Base-by-base conservation (phyloP, 1,140 invertebrate genomes). In the Drosophila lini region DNA sequence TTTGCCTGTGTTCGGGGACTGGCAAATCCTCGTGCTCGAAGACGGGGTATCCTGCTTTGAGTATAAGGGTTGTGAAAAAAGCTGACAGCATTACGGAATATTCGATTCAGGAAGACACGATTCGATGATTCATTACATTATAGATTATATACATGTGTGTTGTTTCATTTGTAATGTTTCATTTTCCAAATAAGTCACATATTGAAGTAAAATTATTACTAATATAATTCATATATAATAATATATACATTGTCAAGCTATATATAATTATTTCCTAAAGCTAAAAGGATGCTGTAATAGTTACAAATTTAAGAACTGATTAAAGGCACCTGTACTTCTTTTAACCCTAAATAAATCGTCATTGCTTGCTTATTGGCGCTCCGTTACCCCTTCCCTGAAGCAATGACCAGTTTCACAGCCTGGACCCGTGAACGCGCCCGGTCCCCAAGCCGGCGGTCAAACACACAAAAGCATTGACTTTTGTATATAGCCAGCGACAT, bases 401-500 rank as follows among this genome's bases (percentile, higher is more conserved):
- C 11, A 10, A 16, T 40, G 19, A 10, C 19, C 32, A 22, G 15
- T 31, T 41, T n/a, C 36, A 10, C 25, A 11, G 32, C 38, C 9
- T 16, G 19, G 36, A 47, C 36, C 45, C 63, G 63, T 13, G 16
- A 47, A 10, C 36, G 31, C 45, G 65, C 40, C 65, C 44, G 41
- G 56, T 55, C 59, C 73, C 77, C 76, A 63, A 77, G 52, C 73
- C 73, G 40, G 13, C 56, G 52, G 45, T 47, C 38, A 73, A 42
- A 55, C 57, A 68, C 69, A 80, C 76, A 83, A 89, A 89, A 89
- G 53, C 84, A 89, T 88, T 80, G 84, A 88, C 85, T 88, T 88
- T 88, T 89, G 84, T 88, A 88, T 57, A 89, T 88, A 88, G 71
- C 76, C 83, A 89, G 84, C 84, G 84, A 71, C 85, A 89, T 89